Conservation (phyloP, 2,797 vertebrate genomes). For the Coilia nasus region DNA sequence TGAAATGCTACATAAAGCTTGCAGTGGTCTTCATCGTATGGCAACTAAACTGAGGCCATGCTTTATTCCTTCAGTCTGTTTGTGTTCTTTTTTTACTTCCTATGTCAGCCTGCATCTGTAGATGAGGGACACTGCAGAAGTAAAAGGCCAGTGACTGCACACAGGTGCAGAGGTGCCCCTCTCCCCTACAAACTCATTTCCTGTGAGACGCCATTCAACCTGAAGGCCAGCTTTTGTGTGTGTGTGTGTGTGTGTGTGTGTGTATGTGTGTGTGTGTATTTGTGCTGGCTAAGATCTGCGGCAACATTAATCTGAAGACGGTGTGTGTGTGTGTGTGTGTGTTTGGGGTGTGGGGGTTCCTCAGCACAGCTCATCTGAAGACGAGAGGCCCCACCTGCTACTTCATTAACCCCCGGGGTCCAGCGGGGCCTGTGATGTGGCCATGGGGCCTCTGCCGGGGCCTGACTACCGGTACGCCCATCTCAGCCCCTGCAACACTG, state of each 20-base stretch:
- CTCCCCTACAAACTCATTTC: background rate
- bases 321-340: conserved; percentile 49
- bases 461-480: background rate
- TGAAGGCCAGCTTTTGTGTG: conserved; percentile 50
- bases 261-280: conserved; percentile 11
- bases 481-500: background rate
- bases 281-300: background rate
- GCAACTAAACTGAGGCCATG: background rate
- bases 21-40: background rate
- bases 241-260: too few relatives aligned
- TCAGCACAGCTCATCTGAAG: conserved; percentile 4
- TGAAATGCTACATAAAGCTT: background rate
- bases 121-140: background rate
- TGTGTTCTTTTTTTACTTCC: background rate
- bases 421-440: conserved; percentile 27
- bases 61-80: background rate
- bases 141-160: background rate
- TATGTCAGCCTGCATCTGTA: background rate
- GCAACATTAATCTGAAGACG: too few relatives aligned
- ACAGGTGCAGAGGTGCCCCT: background rate
- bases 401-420: conserved; percentile 52
- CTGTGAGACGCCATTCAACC: background rate
- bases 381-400: conserved; percentile 40
- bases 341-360: conserved; percentile 42
- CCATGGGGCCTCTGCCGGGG: background rate